These are phyloP conservation scores for Dendronephthya gigantea DNA, from an alignment of 64 coral and sea anemone species.

Conservation along the genomic window DNA sequence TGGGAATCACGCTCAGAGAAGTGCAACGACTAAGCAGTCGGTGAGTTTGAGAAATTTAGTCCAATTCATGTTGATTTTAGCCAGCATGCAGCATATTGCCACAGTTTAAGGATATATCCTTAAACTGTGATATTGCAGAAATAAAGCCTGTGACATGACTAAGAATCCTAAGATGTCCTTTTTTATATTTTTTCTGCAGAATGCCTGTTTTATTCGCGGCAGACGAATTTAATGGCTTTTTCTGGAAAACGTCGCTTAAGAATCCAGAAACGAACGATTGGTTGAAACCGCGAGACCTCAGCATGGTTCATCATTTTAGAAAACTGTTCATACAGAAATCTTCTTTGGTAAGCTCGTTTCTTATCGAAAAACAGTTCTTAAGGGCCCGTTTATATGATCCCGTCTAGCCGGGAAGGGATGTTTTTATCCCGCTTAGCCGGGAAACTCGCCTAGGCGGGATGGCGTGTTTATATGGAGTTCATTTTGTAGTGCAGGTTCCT, in stretches of 20 bases:
- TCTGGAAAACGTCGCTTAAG: constrained; percentile 69
- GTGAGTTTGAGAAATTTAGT: not conserved
- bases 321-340: not conserved
- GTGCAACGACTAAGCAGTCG: constrained; percentile 47
- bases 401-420: too few relatives aligned
- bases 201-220: constrained; percentile 70
- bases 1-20: constrained; percentile 81
- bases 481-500: too few relatives aligned
- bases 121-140: too few relatives aligned
- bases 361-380: not conserved
- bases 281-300: not conserved
- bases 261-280: constrained; percentile 78
- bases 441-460: too few relatives aligned
- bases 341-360: not conserved
- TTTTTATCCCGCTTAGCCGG: too few relatives aligned
- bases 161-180: not conserved
- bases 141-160: too few relatives aligned
- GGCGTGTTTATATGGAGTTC: too few relatives aligned
- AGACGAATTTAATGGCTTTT: constrained; percentile 89
- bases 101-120: not conserved
- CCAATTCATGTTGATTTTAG: not conserved
- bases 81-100: not conserved
- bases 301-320: not conserved
- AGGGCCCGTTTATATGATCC: too few relatives aligned
- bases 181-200: constrained; percentile 18